These are phyloP conservation scores for Pseudolycoriella hygida DNA, from an alignment of 2,888 invertebrate species.

Conservation along the genomic window DNA sequence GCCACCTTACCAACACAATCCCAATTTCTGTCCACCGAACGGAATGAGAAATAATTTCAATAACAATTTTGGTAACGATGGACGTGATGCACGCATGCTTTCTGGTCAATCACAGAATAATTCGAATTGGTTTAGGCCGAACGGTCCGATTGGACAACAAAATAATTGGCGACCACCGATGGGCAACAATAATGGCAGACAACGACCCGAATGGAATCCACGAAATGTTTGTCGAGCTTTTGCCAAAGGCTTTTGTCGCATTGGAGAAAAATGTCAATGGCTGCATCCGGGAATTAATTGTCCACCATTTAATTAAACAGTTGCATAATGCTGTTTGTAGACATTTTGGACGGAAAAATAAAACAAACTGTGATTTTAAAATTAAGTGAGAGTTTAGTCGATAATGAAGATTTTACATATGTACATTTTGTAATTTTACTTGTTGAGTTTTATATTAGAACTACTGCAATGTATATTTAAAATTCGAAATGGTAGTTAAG, in stretches of 20 bases:
- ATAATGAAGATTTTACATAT: too few relatives aligned
- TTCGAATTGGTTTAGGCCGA: slow-evolving; percentile 1
- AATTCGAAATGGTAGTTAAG: too few relatives aligned
- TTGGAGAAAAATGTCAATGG: slow-evolving; percentile 68
- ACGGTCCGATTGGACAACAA: slow-evolving; percentile 3
- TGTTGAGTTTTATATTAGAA: too few relatives aligned
- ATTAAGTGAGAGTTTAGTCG: too few relatives aligned
- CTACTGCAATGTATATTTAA: too few relatives aligned
- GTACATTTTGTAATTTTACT: too few relatives aligned
- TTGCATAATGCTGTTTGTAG: too few relatives aligned
- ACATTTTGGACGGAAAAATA: too few relatives aligned
- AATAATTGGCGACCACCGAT: slow-evolving; percentile 23
- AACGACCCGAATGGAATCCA: background rate
- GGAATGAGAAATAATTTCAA: background rate
- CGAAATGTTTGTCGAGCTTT: slow-evolving; percentile 57
- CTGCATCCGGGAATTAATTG: slow-evolving; percentile 43
- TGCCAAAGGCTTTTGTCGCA: slow-evolving; percentile 63
- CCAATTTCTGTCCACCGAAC: background rate
- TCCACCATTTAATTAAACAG: slow-evolving; percentile 23
- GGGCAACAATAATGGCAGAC: slow-evolving; percentile 15
- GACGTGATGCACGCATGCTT: background rate
- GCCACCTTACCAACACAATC: background rate
- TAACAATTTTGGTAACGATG: background rate
- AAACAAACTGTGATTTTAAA: too few relatives aligned
- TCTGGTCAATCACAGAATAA: slow-evolving; percentile 2